Base-by-base conservation (phyloP, 2,797 vertebrate species). In the Furcifer pardalis region DNA sequence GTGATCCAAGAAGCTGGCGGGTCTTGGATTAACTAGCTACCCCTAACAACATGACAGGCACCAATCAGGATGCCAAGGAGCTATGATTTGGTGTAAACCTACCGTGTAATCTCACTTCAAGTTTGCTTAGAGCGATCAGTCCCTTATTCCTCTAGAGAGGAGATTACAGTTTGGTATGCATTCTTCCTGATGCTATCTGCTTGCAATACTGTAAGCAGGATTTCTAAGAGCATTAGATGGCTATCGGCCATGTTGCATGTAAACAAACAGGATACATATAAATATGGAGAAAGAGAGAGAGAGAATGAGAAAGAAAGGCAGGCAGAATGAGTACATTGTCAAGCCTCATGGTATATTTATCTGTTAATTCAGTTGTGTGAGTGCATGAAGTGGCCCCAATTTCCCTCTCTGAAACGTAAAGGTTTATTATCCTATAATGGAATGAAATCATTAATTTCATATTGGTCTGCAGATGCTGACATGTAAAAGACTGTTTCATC, bases 371-470 rank as follows among this genome's bases (percentile, higher is more conserved):
- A 87, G 52, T 81, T 78, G 84, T 73, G 32, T 81, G 78, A 74
- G 89, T 91, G 90, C 91, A 68, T 89, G 89, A 84, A 89, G 75
- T 72, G 84, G 78, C 90, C 40, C 30, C 68, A n/a, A 10, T 40
- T 27, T 73, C 27, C 35, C 62, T 60, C 44, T 23, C 86, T 87
- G 86, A 94, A 93, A 90, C 63, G 72, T 90, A 89, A 94, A 93
- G 89, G 84, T 93, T 93, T 94, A 91, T 91, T 91, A 84, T 84
- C 82, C 91, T 84, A 83, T 90, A 86, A 89, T 91, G 87, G 90
- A 94, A 92, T 90, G 92, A 91, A 92, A 84, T 80, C 84, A 91
- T 92, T 93, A 92, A 92, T 91, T 92, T 85, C 88, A 65, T 91
- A 91, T 83, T 89, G 78, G 79, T 88, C 91, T 88, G 74, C 88